Conservation (phyloP, 2,797 vertebrate genomes). For the Sciurus carolinensis region DNA sequence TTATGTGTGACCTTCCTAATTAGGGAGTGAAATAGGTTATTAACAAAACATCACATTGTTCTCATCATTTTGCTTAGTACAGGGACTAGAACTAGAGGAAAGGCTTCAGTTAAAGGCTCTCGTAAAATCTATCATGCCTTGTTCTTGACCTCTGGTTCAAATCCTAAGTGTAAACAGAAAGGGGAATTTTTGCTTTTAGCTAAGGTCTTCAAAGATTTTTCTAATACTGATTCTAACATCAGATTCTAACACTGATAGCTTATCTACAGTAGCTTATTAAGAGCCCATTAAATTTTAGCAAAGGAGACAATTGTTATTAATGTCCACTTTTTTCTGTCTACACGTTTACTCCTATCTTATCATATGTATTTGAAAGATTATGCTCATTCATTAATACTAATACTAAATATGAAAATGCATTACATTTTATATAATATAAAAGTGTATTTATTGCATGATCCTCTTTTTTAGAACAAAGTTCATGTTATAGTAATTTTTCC, state of each 20-base stretch:
- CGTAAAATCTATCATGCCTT: neutral
- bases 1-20: conserved; percentile 67
- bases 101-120: neutral
- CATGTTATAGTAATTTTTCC: neutral
- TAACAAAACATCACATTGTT: conserved; percentile 45
- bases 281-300: neutral
- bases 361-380: neutral
- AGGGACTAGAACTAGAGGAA: neutral
- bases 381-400: neutral
- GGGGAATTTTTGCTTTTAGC: neutral
- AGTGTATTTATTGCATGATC: neutral
- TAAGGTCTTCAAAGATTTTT: conserved; percentile 19
- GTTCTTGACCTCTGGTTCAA: conserved; percentile 24
- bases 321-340: neutral
- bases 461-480: neutral
- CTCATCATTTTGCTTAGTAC: conserved; percentile 3
- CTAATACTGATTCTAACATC: neutral
- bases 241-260: neutral
- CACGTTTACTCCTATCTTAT: neutral
- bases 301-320: neutral
- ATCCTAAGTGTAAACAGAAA: conserved; percentile 37
- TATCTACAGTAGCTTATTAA: conserved; percentile 15
- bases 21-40: conserved; percentile 59
- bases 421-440: neutral
- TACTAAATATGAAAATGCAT: neutral